Conservation (phyloP, 2,888 invertebrate genomes). For the Lochmaea capreae region DNA sequence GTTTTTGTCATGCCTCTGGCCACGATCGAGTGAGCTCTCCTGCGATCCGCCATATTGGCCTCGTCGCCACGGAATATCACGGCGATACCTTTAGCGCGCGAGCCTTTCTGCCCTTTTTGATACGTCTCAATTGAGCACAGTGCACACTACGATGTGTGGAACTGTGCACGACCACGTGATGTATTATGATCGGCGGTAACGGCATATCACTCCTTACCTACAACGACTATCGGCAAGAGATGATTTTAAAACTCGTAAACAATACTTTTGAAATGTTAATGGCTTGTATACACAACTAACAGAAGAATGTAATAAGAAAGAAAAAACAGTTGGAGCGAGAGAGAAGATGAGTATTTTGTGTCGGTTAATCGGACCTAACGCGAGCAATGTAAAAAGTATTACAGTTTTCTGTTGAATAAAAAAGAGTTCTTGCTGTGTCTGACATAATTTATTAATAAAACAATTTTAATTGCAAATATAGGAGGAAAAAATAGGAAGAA, state of each 20-base stretch:
- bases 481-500: too few relatives aligned
- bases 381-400: neutral
- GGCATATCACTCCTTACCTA: slow-evolving; percentile 52
- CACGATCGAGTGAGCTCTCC: neutral
- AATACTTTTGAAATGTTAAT: slow-evolving; percentile 52
- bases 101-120: slow-evolving; percentile 43
- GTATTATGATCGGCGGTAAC: slow-evolving; percentile 53
- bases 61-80: slow-evolving; percentile 10
- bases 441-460: too few relatives aligned
- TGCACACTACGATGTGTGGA: slow-evolving; percentile 50
- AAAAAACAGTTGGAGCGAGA: neutral
- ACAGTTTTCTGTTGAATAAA: neutral
- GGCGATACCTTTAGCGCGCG: slow-evolving; percentile 13
- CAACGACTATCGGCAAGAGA: slow-evolving; percentile 47
- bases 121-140: slow-evolving; percentile 53
- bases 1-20: slow-evolving; percentile 2
- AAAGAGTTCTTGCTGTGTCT: too few relatives aligned
- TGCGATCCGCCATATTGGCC: slow-evolving; percentile 13
- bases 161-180: slow-evolving; percentile 53
- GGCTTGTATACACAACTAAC: slow-evolving; percentile 31
- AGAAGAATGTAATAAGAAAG: slow-evolving; percentile 1
- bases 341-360: neutral
- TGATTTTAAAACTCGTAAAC: slow-evolving; percentile 52
- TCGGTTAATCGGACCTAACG: neutral
- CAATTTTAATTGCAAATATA: too few relatives aligned